Evolutionary conservation across 30 jellyfish, hydroid and myxozoan genomes (phyloP).

Genomic region (Turritopsis rubra): DNA sequence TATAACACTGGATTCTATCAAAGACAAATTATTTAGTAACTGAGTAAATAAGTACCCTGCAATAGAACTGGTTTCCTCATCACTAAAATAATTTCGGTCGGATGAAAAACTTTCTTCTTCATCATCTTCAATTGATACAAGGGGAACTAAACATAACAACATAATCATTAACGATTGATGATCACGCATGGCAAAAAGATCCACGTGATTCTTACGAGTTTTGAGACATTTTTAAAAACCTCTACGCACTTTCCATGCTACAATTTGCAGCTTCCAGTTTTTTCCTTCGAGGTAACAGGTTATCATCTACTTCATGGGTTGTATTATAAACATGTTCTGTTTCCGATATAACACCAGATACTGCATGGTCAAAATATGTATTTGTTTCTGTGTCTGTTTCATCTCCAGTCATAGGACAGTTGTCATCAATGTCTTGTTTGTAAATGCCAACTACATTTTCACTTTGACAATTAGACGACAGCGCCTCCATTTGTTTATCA

Average conservation of each 20-base stretch:
- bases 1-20: too few relatives aligned
- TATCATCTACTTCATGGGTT: not conserved
- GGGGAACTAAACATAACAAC: not conserved
- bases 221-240: too few relatives aligned
- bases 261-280: not conserved
- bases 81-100: constrained; percentile 69
- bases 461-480: too few relatives aligned
- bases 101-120: constrained; percentile 32
- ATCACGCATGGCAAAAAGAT: too few relatives aligned
- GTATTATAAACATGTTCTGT: not conserved
- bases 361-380: not conserved
- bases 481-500: too few relatives aligned
- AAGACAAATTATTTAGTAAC: too few relatives aligned
- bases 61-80: constrained; percentile 90
- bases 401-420: constrained; percentile 37
- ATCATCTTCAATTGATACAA: not conserved
- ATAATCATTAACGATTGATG: too few relatives aligned
- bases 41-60: too few relatives aligned
- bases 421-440: constrained; percentile 30
- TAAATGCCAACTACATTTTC: too few relatives aligned
- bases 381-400: constrained; percentile 29
- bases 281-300: not conserved
- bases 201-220: too few relatives aligned
- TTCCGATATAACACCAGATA: too few relatives aligned
- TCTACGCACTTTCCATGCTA: too few relatives aligned